phyloP scores from a whole-genome alignment of 2,888 invertebrate species.

The Beris chalybata region DNA sequence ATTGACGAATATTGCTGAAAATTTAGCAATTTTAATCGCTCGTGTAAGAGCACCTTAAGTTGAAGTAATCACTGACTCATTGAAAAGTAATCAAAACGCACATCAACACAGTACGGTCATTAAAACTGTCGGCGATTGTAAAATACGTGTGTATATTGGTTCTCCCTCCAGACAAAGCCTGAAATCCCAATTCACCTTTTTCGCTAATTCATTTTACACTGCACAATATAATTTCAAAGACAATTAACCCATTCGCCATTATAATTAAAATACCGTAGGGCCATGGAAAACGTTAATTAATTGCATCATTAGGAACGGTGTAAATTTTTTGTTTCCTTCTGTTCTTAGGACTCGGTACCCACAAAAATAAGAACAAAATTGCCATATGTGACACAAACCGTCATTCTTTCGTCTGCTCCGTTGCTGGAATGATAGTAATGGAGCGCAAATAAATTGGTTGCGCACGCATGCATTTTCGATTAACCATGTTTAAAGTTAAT shows the following conservation, averaged over 20 bases:
- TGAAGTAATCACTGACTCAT: too few species aligned
- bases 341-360: neutral
- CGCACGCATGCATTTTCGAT: conserved; percentile 8
- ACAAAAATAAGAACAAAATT: neutral
- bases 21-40: too few species aligned
- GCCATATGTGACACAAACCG: conserved; percentile 2
- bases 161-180: too few species aligned
- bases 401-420: conserved; percentile 6
- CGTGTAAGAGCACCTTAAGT: too few species aligned
- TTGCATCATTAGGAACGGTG: conserved; percentile 24
- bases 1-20: too few species aligned
- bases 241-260: conserved; percentile 26
- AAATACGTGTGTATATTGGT: too few species aligned
- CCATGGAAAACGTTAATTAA: conserved; percentile 27
- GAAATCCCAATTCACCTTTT: too few species aligned
- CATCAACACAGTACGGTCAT: too few species aligned
- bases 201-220: too few species aligned
- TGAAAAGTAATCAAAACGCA: too few species aligned
- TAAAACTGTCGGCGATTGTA: too few species aligned
- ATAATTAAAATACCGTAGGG: conserved; percentile 24
- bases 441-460: conserved; percentile 22
- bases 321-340: neutral
- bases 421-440: conserved; percentile 3
- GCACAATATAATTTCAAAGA: conserved; percentile 21
- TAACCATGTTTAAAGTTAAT: conserved; percentile 15